phyloP scores from a whole-genome alignment of 1,140 invertebrate species.

The Liolophura sinensis region DNA sequence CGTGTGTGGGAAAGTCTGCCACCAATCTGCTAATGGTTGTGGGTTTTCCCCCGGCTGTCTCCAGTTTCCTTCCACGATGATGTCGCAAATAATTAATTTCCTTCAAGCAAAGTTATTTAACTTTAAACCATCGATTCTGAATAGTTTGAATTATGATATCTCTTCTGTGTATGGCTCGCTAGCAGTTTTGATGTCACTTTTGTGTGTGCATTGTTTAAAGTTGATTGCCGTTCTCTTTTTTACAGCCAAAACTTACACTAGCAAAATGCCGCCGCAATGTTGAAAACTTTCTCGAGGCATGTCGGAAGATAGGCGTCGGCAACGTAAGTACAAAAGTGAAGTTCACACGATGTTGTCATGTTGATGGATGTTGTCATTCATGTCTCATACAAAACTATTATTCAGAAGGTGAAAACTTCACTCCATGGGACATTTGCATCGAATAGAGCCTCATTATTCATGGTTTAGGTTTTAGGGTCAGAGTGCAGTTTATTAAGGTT shows the following conservation, averaged over 20 bases:
- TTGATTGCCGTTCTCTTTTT: conserved; percentile 20
- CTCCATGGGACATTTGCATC: too few relatives aligned
- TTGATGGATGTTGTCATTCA: neutral
- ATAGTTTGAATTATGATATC: too few relatives aligned
- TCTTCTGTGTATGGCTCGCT: neutral
- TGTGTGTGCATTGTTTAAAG: neutral
- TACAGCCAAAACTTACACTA: conserved; percentile 89
- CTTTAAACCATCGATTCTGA: neutral
- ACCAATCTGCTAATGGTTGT: too few relatives aligned
- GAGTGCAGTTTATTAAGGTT: too few relatives aligned
- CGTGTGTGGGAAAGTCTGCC: too few relatives aligned
- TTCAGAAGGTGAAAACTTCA: too few relatives aligned
- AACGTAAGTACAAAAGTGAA: conserved; percentile 71
- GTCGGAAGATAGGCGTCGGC: conserved; percentile 88
- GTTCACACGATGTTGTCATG: neutral
- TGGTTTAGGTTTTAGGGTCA: too few relatives aligned
- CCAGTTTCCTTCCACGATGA: too few relatives aligned
- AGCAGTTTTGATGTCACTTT: neutral
- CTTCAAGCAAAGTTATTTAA: too few relatives aligned
- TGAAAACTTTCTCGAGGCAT: conserved; percentile 93
- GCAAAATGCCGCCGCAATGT: conserved; percentile 91
- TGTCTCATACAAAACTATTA: neutral
- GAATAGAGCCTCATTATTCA: too few relatives aligned
- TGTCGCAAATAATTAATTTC: too few relatives aligned
- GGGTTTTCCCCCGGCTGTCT: too few relatives aligned